A percentile compares a stretch with the other conserved stretches of the same genome.
These are phyloP conservation scores for Chiridota heheva DNA, from an alignment of 35 echinoderm and acorn worm species.

Conservation along the genomic window DNA sequence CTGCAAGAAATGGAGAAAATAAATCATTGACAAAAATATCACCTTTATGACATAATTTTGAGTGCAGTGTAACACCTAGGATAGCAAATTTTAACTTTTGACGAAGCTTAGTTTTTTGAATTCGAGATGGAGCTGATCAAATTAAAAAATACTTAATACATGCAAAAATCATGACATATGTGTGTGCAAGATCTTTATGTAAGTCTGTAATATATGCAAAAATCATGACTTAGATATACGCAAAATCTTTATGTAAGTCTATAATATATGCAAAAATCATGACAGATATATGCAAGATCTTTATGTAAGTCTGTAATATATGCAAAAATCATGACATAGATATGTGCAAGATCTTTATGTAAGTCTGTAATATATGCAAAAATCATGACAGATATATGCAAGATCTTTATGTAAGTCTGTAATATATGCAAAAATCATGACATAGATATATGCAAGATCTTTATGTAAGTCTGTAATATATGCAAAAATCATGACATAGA, in stretches of 20 bases:
- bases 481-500: neutral
- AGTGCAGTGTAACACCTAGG: neutral
- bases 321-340: neutral
- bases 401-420: neutral
- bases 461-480: neutral
- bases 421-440: neutral
- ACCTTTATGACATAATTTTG: neutral
- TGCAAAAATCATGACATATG: neutral
- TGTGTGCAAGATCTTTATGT: neutral
- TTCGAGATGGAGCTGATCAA: too few species aligned
- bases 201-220: neutral
- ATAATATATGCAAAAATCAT: neutral
- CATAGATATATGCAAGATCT: neutral
- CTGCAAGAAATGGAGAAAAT: constrained; percentile 4
- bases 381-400: neutral
- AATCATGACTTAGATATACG: neutral
- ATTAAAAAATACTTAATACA: neutral
- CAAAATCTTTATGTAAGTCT: neutral
- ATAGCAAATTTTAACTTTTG: neutral
- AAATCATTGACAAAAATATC: neutral
- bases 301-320: neutral
- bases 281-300: neutral
- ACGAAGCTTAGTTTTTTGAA: neutral
- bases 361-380: neutral
- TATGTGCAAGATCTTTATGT: neutral